These are phyloP conservation scores for Chymomyza costata DNA, from an alignment of 1,140 invertebrate species.

Conservation along the genomic window DNA sequence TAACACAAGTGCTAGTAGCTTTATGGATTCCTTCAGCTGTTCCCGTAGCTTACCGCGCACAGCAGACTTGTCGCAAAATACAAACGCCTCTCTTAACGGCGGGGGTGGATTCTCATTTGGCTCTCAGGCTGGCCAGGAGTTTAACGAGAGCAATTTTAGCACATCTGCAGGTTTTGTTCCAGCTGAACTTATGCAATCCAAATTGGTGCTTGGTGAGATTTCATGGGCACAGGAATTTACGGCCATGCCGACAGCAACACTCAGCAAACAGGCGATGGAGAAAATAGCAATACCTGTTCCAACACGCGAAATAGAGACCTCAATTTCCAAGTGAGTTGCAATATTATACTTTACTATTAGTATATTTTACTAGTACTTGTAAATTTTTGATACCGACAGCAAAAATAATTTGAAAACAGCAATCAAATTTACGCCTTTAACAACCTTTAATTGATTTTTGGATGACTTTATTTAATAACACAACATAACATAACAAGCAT, in stretches of 20 bases:
- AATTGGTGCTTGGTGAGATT: slow-evolving; percentile 59
- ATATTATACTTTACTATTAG: background rate
- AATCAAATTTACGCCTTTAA: no score
- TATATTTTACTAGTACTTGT: no score
- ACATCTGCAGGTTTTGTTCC: slow-evolving; percentile 44
- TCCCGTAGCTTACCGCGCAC: slow-evolving; percentile 62
- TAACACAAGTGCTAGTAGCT: slow-evolving; percentile 11
- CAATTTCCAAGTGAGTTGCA: slow-evolving; percentile 52
- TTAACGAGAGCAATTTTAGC: slow-evolving; percentile 36
- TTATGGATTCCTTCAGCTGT: slow-evolving; percentile 36
- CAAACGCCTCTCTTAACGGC: slow-evolving; percentile 44
- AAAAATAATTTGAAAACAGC: no score
- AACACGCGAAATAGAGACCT: slow-evolving; percentile 43
- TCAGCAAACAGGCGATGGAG: slow-evolving; percentile 53
- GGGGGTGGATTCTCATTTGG: slow-evolving; percentile 57
- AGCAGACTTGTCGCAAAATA: slow-evolving; percentile 47
- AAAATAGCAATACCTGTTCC: slow-evolving; percentile 33
- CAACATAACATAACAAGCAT: no score
- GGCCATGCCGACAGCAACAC: slow-evolving; percentile 50
- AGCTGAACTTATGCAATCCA: slow-evolving; percentile 64
- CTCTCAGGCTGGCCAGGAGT: slow-evolving; percentile 18
- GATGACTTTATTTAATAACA: no score
- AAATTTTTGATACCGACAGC: no score
- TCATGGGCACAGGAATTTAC: slow-evolving; percentile 69
- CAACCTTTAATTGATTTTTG: no score